A percentile compares a stretch with the other conserved stretches of the same genome.
Conservation (phyloP, 2,113 vertebrate genomes). For the Psammodynastes pulverulentus region DNA sequence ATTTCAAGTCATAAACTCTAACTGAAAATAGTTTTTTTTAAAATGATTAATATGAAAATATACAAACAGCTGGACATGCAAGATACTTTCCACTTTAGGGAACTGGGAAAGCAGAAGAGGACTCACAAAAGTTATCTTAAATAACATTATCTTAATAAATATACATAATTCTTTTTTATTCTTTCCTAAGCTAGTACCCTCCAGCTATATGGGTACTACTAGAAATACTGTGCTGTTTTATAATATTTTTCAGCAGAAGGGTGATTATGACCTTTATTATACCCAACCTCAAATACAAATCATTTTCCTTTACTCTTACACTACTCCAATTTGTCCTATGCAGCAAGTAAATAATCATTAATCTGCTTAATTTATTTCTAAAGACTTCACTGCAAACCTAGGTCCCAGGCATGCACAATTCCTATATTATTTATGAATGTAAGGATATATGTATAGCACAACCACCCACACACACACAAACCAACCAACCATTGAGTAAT, state of each 20-base stretch:
- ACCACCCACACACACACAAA: neutral
- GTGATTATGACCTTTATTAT: neutral
- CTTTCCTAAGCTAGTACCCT: neutral
- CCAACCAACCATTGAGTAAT: neutral
- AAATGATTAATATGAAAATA: neutral
- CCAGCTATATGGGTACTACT: neutral
- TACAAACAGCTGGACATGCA: neutral
- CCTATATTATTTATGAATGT: neutral
- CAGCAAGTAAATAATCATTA: neutral
- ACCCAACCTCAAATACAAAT: neutral
- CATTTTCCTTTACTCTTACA: neutral
- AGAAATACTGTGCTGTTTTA: neutral
- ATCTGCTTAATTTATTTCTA: neutral
- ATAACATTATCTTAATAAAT: neutral
- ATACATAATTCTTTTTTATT: neutral
- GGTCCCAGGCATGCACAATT: neutral
- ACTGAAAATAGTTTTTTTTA: neutral
- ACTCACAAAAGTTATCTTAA: neutral
- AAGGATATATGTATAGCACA: neutral
- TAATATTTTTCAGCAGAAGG: neutral
- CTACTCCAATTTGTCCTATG: neutral
- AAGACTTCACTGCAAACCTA: neutral
- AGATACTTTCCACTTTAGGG: neutral
- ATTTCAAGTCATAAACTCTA: neutral
- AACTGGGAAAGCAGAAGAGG: neutral